These are phyloP conservation scores for Pseudomyrmex pallidus DNA, from an alignment of 1,140 invertebrate species.

Conservation along the genomic window DNA sequence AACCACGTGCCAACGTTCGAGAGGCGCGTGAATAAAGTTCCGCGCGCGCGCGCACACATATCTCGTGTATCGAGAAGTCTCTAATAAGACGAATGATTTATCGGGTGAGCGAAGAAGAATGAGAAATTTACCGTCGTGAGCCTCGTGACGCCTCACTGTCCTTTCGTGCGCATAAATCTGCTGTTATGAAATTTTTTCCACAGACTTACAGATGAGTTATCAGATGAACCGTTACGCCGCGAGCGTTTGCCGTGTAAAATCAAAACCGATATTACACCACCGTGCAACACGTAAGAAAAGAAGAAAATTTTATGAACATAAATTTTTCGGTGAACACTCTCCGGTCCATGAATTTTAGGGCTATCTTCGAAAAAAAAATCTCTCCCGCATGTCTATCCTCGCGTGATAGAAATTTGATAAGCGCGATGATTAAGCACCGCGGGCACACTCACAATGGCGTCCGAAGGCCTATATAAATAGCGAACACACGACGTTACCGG, in stretches of 20 bases:
- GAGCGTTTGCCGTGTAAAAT: background rate
- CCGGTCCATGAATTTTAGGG: constrained; percentile 9
- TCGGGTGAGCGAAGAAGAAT: constrained; percentile 43
- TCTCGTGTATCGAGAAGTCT: constrained; percentile 22
- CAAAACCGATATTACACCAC: background rate
- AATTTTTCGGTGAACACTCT: background rate
- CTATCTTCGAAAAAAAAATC: constrained; percentile 6
- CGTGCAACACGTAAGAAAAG: background rate
- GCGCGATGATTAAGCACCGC: constrained; percentile 44
- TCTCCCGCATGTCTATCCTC: background rate
- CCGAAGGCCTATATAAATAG: constrained; percentile 74
- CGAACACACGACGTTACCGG: constrained; percentile 64
- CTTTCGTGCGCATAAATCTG: constrained; percentile 40
- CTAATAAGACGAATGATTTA: constrained; percentile 59
- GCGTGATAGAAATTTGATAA: constrained; percentile 55
- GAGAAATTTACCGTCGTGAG: constrained; percentile 52
- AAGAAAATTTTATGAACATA: too few relatives aligned
- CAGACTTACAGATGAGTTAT: constrained; percentile 7
- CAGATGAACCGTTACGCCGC: constrained; percentile 13
- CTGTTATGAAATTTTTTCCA: constrained; percentile 45
- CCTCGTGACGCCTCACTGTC: constrained; percentile 46
- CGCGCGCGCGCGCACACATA: background rate
- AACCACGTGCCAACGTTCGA: constrained; percentile 12
- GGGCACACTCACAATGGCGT: constrained; percentile 54
- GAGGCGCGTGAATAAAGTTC: constrained; percentile 33